Conservation (phyloP, 2,888 invertebrate species). For the Zaprionus lineosus region DNA sequence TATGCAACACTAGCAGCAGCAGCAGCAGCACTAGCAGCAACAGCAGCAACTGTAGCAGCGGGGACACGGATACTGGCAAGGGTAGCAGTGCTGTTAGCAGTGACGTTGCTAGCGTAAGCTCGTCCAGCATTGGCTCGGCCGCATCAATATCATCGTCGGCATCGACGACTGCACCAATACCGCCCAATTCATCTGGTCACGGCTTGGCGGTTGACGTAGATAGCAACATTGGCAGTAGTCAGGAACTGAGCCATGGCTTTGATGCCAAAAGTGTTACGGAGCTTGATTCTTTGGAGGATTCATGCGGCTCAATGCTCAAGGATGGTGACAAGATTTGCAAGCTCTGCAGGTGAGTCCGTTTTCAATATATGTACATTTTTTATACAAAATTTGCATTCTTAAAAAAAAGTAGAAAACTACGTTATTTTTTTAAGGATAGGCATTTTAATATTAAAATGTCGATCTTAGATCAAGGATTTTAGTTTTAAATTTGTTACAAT, state of each 20-base stretch:
- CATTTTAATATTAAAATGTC: no score
- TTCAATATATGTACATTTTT: background rate
- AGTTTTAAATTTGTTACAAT: no score
- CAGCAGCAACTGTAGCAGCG: constrained; percentile 48
- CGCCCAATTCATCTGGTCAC: constrained; percentile 51
- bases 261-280: constrained; percentile 77
- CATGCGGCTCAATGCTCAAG: constrained; percentile 70
- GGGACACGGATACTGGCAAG: constrained; percentile 62
- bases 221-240: constrained; percentile 52
- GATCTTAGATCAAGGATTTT: no score
- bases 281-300: constrained; percentile 82
- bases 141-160: constrained; percentile 54
- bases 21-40: constrained; percentile 40
- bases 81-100: constrained; percentile 60
- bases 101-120: constrained; percentile 59
- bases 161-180: constrained; percentile 40
- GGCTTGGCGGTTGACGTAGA: constrained; percentile 74
- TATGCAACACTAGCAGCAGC: constrained; percentile 58
- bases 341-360: constrained; percentile 86
- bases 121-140: constrained; percentile 59
- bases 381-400: background rate
- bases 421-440: no score
- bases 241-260: constrained; percentile 68
- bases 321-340: constrained; percentile 85
- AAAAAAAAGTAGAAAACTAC: no score